phyloP scores from a whole-genome alignment of 2,797 vertebrate genomes.

The Amazonetta brasiliensis region DNA sequence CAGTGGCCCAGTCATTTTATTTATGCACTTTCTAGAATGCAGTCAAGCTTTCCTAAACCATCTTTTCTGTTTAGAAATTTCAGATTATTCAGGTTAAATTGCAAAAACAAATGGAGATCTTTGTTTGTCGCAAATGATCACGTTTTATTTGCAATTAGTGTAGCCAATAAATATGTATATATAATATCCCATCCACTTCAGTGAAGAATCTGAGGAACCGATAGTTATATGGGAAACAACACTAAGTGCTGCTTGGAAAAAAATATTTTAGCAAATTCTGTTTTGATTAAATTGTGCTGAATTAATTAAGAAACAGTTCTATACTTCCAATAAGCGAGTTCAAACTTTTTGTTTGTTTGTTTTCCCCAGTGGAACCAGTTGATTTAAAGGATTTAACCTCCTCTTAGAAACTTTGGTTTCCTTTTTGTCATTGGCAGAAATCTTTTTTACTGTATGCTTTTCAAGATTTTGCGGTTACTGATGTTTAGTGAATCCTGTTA shows the following conservation, averaged over 20 bases:
- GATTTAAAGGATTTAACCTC: not conserved
- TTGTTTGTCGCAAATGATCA: too few relatives aligned
- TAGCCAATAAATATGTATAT: not conserved
- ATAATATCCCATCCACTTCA: not conserved
- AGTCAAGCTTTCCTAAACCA: not conserved
- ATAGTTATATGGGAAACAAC: not conserved
- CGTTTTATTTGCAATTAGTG: not conserved
- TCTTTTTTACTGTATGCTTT: not conserved
- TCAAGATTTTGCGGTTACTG: accelerated
- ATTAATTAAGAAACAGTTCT: not conserved
- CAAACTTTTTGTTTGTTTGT: not conserved
- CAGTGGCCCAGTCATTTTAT: too few relatives aligned
- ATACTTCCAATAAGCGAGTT: not conserved
- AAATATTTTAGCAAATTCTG: not conserved
- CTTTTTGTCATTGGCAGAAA: not conserved
- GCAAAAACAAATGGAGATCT: not conserved
- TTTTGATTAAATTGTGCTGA: not conserved
- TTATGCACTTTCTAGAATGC: not conserved
- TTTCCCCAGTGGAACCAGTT: not conserved
- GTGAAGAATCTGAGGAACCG: too few relatives aligned
- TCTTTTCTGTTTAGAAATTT: not conserved
- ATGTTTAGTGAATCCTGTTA: not conserved
- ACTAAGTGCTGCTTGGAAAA: not conserved
- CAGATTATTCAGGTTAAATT: not conserved
- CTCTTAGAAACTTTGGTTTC: not conserved